phyloP scores from a whole-genome alignment of 1,140 invertebrate species.

The Semibalanus balanoides region DNA sequence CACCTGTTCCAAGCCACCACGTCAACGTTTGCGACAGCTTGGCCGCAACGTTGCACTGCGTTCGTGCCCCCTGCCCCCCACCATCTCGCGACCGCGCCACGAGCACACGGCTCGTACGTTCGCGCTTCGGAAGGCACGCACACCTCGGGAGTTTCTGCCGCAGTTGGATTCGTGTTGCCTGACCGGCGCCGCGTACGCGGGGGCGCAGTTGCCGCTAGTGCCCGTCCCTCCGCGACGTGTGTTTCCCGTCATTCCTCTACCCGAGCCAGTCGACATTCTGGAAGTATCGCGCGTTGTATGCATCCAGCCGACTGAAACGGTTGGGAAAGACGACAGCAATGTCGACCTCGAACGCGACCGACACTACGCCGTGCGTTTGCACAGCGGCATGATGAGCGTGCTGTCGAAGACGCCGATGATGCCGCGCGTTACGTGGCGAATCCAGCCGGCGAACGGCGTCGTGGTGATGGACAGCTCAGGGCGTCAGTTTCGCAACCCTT shows the following conservation, averaged over 20 bases:
- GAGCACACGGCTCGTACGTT: not conserved
- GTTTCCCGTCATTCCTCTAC: not conserved
- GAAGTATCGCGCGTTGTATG: not conserved
- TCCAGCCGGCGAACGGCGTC: not conserved
- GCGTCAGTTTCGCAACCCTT: not conserved
- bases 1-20: not conserved
- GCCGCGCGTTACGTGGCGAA: not conserved
- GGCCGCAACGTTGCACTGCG: not conserved
- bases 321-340: not conserved
- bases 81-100: not conserved
- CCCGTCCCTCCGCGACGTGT: not conserved
- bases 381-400: not conserved
- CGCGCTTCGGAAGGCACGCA: too few species aligned
- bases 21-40: not conserved
- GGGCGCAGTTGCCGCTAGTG: not conserved
- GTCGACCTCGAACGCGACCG: too few species aligned
- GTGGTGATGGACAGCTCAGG: not conserved
- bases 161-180: not conserved
- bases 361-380: not conserved
- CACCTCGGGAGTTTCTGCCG: not conserved
- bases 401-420: not conserved
- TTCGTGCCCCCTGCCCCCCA: not conserved
- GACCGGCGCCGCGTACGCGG: too few species aligned
- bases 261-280: not conserved
- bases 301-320: not conserved